A percentile compares a stretch with the other conserved stretches of the same genome.
Conservation (phyloP, 2,888 invertebrate species). For the Toxonevra muliebris region DNA sequence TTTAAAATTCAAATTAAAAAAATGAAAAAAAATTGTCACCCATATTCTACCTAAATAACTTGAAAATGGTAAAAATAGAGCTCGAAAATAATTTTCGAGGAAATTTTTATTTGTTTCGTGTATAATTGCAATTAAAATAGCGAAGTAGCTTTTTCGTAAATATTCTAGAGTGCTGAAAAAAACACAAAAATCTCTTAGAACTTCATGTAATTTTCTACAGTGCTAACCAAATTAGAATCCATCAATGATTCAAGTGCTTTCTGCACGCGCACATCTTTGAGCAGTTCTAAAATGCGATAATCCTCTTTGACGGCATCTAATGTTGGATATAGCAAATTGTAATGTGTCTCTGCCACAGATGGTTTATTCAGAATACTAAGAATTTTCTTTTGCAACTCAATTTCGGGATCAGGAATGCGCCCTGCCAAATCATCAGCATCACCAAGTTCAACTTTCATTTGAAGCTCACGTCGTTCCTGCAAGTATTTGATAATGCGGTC, state of each 20-base stretch:
- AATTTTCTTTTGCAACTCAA: slow-evolving; percentile 64
- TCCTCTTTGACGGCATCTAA: slow-evolving; percentile 55
- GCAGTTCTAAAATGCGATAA: slow-evolving; percentile 68
- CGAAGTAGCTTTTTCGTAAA: not conserved
- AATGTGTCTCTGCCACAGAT: slow-evolving; percentile 56
- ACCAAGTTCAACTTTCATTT: slow-evolving; percentile 78
- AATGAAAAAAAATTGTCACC: too few relatives aligned
- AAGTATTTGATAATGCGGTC: slow-evolving; percentile 79
- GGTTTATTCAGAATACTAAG: slow-evolving; percentile 63
- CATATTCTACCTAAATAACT: too few relatives aligned
- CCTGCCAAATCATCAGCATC: slow-evolving; percentile 67
- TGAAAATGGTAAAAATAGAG: too few relatives aligned
- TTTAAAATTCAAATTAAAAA: too few relatives aligned
- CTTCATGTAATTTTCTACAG: slow-evolving; percentile 51
- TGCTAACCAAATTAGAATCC: slow-evolving; percentile 60
- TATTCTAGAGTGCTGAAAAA: not conserved
- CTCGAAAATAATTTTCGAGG: too few relatives aligned
- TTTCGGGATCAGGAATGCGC: slow-evolving; percentile 61
- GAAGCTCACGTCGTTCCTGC: slow-evolving; percentile 77
- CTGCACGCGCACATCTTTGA: slow-evolving; percentile 81
- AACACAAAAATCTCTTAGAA: slow-evolving; percentile 39
- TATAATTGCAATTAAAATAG: too few relatives aligned
- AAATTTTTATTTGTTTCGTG: too few relatives aligned
- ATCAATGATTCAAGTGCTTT: slow-evolving; percentile 79
- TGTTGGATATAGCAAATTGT: slow-evolving; percentile 54